Evolutionary conservation across 2,113 vertebrate species (phyloP), one percentile per base, ranked within the genome.

Genomic region (Myxocyprinus asiaticus): DNA sequence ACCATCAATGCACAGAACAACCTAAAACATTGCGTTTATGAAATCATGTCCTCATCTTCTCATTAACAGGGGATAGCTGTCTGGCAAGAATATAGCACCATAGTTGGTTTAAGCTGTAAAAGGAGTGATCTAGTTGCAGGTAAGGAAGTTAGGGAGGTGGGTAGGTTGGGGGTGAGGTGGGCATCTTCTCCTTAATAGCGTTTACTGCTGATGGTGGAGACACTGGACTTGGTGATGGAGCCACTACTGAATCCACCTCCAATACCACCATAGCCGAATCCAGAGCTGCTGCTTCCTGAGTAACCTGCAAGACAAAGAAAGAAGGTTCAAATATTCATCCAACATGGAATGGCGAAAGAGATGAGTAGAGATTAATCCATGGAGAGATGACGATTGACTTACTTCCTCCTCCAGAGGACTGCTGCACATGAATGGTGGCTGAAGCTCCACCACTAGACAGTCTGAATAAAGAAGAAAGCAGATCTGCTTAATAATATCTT

Each of bases 351-450:
- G 78, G 62, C 45, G 0, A 65, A 0, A 59, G 4, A 63, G 6
- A n/a, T 22, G 3, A 3, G n/a, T 5, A 33, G 22, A 33, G 22
- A 33, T 1, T 33, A 33, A 33, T 33, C 22, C 22, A 33, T 48
- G 10, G 8, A 17, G n/a, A 55, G 3, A 33, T 33, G 22, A 33
- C 22, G 3, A 33, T 44, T 65, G 10, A 55, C 86, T 85, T 87
- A 91, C 88, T 58, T 11, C 88, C 74, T 47, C 80, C 82, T 47
- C 84, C 51, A 50, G 84, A 55, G 33, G 4, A 15, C 87, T 92
- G 90, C 87, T 94, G 93, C 76, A 94, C 83, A 0, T 93, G 91
- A 78, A 94, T 86, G 76, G 86, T 91, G 73, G 92, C 87, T 0
- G 0, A 17, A 59, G 62, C 0, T 11, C 86, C 85, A 61, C 92